Base-by-base conservation (phyloP, 2,113 vertebrate genomes). In the Lipophrys pholis region DNA sequence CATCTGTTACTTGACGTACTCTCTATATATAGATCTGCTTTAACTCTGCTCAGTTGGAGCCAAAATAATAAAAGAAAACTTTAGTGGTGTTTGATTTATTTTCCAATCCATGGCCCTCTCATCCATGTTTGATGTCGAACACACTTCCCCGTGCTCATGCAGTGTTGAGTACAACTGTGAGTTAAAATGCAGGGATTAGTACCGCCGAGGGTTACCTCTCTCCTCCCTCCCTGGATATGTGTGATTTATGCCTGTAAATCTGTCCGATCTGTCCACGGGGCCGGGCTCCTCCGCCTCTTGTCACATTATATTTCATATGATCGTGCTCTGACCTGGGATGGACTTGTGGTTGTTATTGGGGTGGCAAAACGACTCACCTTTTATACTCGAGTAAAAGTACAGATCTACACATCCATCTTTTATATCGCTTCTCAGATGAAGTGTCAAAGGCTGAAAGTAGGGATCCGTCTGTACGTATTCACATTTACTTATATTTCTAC, bases 131-230 rank as follows among this genome's bases (percentile, higher is more conserved):
- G 62, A 87, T 80, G 66, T 80, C 58, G 11, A 42, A 83, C 80
- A 80, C 6, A 5, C 59, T 69, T 73, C 68, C 43, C 17, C 12
- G 42, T 62, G 30, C 73, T 80, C 46, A 5, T 51, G 48, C 14
- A 77, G 46, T 17, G 48, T 69, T 78, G 30, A 48, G 68, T 53
- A 0, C 72, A 67, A 75, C 68, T 57, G 60, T 65, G 78, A 48
- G 69, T 84, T 70, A 64, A 70, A 74, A 81, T 84, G 53, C 54
- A 73, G 61, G 58, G 65, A 72, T 78, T 70, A 73, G 76, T 77
- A 55, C 50, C 71, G 80, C 61, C 51, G 1, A 14, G 61, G 61
- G 64, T 62, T 49, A 68, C 54, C 6, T 30, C 16, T 73, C 72
- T 40, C 56, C 49, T n/a, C 21, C 21, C 21, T 30, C 21, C n/a